Evolutionary conservation across 1,140 invertebrate genomes (phyloP).

Genomic region (Cherax quadricarinatus): DNA sequence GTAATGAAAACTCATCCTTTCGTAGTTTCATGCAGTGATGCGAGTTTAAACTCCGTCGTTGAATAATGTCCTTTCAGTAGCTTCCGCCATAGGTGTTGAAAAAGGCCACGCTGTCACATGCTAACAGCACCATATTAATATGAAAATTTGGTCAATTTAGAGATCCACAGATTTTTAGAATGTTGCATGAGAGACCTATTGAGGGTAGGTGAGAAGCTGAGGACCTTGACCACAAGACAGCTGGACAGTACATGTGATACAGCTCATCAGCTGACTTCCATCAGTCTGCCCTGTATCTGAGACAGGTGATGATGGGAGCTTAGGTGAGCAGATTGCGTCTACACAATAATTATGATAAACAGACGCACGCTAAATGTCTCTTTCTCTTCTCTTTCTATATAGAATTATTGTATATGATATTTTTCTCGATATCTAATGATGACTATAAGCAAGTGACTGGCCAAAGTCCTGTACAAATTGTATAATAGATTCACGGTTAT

Average conservation of each 20-base stretch:
- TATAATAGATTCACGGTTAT: constrained; percentile 33
- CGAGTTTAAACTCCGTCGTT: background rate
- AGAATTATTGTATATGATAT: constrained; percentile 23
- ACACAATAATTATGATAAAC: background rate
- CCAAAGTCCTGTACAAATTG: constrained; percentile 47
- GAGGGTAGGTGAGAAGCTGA: background rate
- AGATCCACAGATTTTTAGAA: too few relatives aligned
- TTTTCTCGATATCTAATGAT: constrained; percentile 30
- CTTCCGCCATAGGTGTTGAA: background rate
- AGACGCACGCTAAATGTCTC: constrained; percentile 4
- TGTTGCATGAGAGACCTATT: too few relatives aligned
- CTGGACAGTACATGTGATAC: background rate
- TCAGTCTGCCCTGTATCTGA: background rate
- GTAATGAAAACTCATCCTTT: too few relatives aligned
- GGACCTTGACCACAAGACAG: background rate
- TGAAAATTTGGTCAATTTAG: background rate
- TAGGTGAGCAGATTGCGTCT: background rate
- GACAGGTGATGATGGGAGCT: background rate
- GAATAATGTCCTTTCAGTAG: background rate
- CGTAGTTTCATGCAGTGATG: too few relatives aligned
- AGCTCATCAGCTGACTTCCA: background rate
- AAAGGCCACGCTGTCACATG: background rate
- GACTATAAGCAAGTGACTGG: constrained; percentile 36
- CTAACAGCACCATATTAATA: background rate
- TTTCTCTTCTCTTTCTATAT: background rate